These are phyloP conservation scores for Lacerta bilineata DNA, from an alignment of 2,797 vertebrate genomes.

Conservation along the genomic window DNA sequence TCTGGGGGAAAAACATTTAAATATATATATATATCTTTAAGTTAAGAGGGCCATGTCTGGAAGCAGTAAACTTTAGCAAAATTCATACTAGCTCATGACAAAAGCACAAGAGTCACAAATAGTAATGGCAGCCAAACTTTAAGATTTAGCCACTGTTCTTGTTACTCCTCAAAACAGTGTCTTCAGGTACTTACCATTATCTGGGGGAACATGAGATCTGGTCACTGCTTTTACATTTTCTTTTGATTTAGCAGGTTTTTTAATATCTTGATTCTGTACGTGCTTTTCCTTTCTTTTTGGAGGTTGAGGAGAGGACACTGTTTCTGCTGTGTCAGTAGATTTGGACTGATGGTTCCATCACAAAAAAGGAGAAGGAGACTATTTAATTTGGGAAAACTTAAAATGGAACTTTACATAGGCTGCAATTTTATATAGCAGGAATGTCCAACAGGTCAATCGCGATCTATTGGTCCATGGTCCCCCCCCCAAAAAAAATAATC, in stretches of 20 bases:
- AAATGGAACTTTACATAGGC: neutral
- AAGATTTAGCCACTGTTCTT: neutral
- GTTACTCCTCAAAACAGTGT: neutral
- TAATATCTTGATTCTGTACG: conserved; percentile 73
- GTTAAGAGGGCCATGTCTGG: neutral
- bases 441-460: too few relatives aligned
- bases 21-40: neutral
- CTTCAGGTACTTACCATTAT: conserved; percentile 80
- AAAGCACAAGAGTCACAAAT: neutral
- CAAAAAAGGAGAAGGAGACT: conserved; percentile 49
- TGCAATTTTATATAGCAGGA: neutral
- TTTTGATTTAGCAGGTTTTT: conserved; percentile 79
- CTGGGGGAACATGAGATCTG: conserved; percentile 74
- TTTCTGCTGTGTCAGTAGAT: conserved; percentile 82
- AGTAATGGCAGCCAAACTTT: neutral
- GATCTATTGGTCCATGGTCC: too few relatives aligned
- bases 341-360: conserved; percentile 85
- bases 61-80: neutral
- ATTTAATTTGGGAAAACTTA: conserved; percentile 26
- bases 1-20: neutral
- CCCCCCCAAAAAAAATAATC: too few relatives aligned
- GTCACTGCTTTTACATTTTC: conserved; percentile 74
- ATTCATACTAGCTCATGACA: neutral
- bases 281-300: conserved; percentile 80
- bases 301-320: conserved; percentile 80